A percentile compares a stretch with the other conserved stretches of the same genome.
Conservation (phyloP, 2,797 vertebrate species). For the Phrynocephalus forsythii region DNA sequence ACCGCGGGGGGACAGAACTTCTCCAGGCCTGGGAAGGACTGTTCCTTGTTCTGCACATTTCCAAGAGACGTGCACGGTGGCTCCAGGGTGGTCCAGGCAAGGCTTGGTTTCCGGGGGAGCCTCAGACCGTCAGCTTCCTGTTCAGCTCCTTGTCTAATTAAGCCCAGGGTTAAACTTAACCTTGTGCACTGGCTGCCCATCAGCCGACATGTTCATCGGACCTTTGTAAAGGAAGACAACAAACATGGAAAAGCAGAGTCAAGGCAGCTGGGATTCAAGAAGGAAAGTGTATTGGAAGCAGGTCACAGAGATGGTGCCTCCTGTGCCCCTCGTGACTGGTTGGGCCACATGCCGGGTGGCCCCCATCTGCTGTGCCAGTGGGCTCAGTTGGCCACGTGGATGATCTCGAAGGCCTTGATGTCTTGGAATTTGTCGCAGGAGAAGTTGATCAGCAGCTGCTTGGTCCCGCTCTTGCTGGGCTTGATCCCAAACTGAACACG, state of each 20-base stretch:
- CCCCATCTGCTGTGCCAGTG: not conserved
- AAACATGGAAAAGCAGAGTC: not conserved
- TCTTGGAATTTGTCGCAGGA: constrained; percentile 77
- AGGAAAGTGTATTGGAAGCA: constrained; percentile 23
- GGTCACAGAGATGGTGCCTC: constrained; percentile 1
- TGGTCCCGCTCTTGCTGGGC: constrained; percentile 73
- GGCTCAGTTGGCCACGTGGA: constrained; percentile 73
- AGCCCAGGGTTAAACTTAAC: too few species aligned
- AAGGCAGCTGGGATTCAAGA: constrained; percentile 2
- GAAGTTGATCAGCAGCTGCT: constrained; percentile 78
- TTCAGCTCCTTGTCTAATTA: too few species aligned
- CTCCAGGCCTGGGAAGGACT: too few species aligned
- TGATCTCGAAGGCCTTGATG: constrained; percentile 76
- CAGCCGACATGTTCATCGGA: too few species aligned
- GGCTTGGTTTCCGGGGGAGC: too few species aligned
- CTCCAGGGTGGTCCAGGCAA: too few species aligned
- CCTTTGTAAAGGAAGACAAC: not conserved
- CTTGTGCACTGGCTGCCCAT: too few species aligned
- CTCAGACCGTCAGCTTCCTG: too few species aligned
- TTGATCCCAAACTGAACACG: constrained; percentile 69
- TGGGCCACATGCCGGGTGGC: too few species aligned
- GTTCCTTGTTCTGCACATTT: too few species aligned
- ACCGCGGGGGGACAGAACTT: too few species aligned
- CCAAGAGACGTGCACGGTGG: too few species aligned
- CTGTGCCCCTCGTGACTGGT: not conserved